Percentiles rank a stretch among this genome's conserved stretches.
Conservation (phyloP, 2,797 vertebrate species). For the Enteromius unitaeniatus region DNA sequence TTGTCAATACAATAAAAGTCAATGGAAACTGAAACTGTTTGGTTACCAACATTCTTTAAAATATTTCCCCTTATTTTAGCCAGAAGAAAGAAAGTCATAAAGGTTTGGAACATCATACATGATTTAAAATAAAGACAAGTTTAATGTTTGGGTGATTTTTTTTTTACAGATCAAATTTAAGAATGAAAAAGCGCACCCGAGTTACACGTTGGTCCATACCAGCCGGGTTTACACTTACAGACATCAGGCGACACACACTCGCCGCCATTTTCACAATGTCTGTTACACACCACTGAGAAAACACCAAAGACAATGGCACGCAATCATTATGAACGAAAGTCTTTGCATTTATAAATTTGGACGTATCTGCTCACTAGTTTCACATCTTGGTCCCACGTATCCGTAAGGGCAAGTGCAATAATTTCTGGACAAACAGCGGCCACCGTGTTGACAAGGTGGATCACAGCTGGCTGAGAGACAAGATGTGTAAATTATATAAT, state of each 20-base stretch:
- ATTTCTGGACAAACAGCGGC: slow-evolving; percentile 85
- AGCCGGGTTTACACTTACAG: slow-evolving; percentile 87
- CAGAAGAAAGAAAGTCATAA: neutral
- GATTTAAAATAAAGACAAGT: neutral
- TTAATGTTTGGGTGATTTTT: neutral
- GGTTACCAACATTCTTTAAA: neutral
- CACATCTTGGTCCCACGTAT: slow-evolving; percentile 89
- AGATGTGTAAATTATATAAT: neutral
- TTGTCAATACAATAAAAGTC: neutral
- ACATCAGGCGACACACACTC: slow-evolving; percentile 85
- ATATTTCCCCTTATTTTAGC: neutral
- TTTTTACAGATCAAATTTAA: neutral
- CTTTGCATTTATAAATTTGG: neutral
- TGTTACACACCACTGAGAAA: slow-evolving; percentile 89
- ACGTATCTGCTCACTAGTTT: slow-evolving; percentile 83
- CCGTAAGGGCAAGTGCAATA: slow-evolving; percentile 91
- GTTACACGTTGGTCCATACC: slow-evolving; percentile 87
- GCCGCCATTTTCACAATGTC: slow-evolving; percentile 92
- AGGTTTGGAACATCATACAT: neutral
- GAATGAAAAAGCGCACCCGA: slow-evolving; percentile 78
- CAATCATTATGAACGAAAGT: neutral
- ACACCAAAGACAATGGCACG: slow-evolving; percentile 13
- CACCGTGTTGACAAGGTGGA: slow-evolving; percentile 85
- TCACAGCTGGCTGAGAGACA: slow-evolving; percentile 81
- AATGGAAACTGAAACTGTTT: neutral